Evolutionary conservation across 2,888 invertebrate species (phyloP).

Genomic region (Agrotis segetum): DNA sequence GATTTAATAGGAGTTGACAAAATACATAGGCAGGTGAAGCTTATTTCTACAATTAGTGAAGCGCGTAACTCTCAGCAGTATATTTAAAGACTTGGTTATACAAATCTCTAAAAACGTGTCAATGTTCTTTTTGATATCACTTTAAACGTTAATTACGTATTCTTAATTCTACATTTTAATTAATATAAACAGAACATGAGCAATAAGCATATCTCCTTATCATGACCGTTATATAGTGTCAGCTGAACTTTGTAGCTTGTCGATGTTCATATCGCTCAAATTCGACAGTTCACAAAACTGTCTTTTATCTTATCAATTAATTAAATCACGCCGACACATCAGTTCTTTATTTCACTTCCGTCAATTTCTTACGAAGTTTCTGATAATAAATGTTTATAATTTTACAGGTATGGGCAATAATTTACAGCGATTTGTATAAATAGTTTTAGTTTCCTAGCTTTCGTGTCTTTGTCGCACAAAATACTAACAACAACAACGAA

Average conservation of each 20-base stretch:
- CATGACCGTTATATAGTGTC: neutral
- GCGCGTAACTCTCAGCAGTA: too few species aligned
- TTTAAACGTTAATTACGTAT: neutral
- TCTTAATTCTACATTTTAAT: neutral
- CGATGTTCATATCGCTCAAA: neutral
- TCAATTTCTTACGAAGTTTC: conserved; percentile 10
- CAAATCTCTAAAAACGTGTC: neutral
- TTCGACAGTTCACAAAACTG: conserved; percentile 21
- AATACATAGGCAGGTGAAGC: too few species aligned
- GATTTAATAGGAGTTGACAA: too few species aligned
- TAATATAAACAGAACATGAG: neutral
- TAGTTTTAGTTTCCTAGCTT: too few species aligned
- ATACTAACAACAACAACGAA: too few species aligned
- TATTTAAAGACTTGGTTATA: neutral
- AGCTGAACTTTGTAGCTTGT: conserved; percentile 22
- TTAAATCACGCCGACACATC: conserved; percentile 31
- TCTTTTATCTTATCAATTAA: conserved; percentile 44
- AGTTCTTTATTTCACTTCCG: conserved; percentile 34
- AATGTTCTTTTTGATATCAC: neutral
- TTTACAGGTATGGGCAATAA: neutral
- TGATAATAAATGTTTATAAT: conserved; percentile 23
- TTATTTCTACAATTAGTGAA: too few species aligned
- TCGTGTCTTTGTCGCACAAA: too few species aligned
- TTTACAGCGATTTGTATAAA: too few species aligned
- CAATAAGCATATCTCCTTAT: conserved; percentile 19